These are phyloP conservation scores for Poecilia picta DNA, from an alignment of 2,797 vertebrate species.

Conservation along the genomic window DNA sequence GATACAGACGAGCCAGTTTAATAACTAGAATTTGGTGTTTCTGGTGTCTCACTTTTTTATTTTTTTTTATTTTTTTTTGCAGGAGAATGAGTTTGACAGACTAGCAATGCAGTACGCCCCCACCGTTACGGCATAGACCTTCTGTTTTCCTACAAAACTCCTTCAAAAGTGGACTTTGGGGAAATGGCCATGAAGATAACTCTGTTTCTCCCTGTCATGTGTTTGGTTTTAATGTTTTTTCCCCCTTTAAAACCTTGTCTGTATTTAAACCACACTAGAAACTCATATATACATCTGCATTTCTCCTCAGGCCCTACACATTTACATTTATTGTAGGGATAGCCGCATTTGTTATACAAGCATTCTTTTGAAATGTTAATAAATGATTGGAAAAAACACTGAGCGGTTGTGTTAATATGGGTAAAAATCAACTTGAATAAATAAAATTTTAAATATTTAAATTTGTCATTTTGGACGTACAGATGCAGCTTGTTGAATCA, in stretches of 20 bases:
- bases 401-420: slow-evolving; percentile 13
- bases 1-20: slow-evolving; percentile 38
- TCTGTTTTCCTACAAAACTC: slow-evolving; percentile 7
- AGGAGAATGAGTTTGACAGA: slow-evolving; percentile 97
- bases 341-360: slow-evolving; percentile 30
- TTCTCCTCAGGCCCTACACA: slow-evolving; percentile 21
- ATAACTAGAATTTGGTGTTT: slow-evolving; percentile 3
- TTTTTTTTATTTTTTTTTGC: slow-evolving; percentile 27
- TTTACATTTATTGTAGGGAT: slow-evolving; percentile 28
- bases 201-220: slow-evolving; percentile 10
- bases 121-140: slow-evolving; percentile 73
- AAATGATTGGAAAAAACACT: slow-evolving; percentile 44
- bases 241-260: slow-evolving; percentile 23
- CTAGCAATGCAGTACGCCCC: slow-evolving; percentile 89
- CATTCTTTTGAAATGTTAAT: slow-evolving; percentile 64
- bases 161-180: slow-evolving; percentile 9
- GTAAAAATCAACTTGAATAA: background rate
- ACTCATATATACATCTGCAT: background rate
- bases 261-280: slow-evolving; percentile 30
- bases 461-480: background rate
- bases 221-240: background rate
- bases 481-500: background rate
- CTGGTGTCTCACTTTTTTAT: slow-evolving; percentile 34
- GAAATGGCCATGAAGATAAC: slow-evolving; percentile 13
- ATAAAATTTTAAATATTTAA: background rate